Conservation (phyloP, 1,140 invertebrate species). For the Zaprionus kolodkinae region DNA sequence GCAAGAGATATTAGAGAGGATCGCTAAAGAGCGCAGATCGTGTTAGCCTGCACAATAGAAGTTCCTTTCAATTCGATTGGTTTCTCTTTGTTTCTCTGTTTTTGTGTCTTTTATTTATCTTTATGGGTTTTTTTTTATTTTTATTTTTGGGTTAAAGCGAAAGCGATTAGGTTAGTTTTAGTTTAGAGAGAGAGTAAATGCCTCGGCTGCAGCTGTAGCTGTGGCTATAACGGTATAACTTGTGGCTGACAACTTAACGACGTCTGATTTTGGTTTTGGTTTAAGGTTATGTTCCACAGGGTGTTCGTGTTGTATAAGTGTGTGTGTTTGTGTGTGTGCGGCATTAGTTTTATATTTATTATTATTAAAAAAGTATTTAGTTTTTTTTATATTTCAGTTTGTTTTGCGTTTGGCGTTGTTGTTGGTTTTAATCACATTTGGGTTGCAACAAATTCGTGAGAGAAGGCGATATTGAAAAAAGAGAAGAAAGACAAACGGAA, state of each 20-base stretch:
- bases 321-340: slow-evolving; percentile 15
- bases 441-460: slow-evolving; percentile 17
- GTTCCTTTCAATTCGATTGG: slow-evolving; percentile 13
- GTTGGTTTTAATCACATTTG: slow-evolving; percentile 31
- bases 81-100: slow-evolving; percentile 11
- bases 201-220: slow-evolving; percentile 54
- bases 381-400: slow-evolving; percentile 6
- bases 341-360: background rate
- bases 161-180: slow-evolving; percentile 56
- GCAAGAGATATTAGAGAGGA: slow-evolving; percentile 20
- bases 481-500: slow-evolving; percentile 50
- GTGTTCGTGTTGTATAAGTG: background rate
- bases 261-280: slow-evolving; percentile 48
- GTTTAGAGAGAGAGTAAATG: slow-evolving; percentile 58
- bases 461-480: slow-evolving; percentile 63
- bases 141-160: slow-evolving; percentile 59
- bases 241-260: slow-evolving; percentile 71
- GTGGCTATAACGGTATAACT: slow-evolving; percentile 12
- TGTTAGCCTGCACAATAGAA: slow-evolving; percentile 15
- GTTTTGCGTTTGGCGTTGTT: slow-evolving; percentile 11
- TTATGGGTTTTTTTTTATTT: slow-evolving; percentile 3
- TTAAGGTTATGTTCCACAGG: slow-evolving; percentile 24
- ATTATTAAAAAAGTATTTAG: background rate
- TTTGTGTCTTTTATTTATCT: slow-evolving; percentile 9
- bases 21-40: slow-evolving; percentile 6